Conservation (phyloP, 2,797 vertebrate species). For the Choloepus didactylus region DNA sequence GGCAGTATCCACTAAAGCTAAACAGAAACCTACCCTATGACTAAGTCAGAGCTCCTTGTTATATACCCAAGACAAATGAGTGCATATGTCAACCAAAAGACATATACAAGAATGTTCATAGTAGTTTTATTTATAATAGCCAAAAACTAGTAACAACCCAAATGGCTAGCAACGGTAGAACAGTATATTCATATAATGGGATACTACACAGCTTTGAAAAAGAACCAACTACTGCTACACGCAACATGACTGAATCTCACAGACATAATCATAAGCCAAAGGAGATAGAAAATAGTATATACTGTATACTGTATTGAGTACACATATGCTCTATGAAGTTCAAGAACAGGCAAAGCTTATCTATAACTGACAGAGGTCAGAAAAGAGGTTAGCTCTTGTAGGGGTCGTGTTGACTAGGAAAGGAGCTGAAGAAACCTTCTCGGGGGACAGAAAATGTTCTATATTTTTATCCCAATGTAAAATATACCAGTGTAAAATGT, state of each 20-base stretch:
- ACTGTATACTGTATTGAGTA: background rate
- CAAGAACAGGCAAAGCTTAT: background rate
- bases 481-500: background rate
- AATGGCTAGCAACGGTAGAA: conserved; percentile 54
- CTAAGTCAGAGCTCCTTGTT: conserved; percentile 47
- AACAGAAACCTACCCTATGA: conserved; percentile 54
- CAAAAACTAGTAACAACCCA: conserved; percentile 55
- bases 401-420: background rate
- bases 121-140: conserved; percentile 49
- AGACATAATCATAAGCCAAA: background rate
- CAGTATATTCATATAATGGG: conserved; percentile 5
- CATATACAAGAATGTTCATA: background rate
- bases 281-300: background rate
- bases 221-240: background rate
- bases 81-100: conserved; percentile 37
- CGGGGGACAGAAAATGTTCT: background rate
- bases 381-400: background rate
- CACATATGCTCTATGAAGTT: background rate
- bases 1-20: conserved; percentile 35
- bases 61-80: conserved; percentile 4
- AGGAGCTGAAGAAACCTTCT: conserved; percentile 24
- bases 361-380: background rate
- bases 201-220: conserved; percentile 38
- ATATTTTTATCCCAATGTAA: conserved; percentile 19
- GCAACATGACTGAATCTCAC: background rate